Conservation (phyloP, 2,888 invertebrate species). For the Platycheirus rosarum region DNA sequence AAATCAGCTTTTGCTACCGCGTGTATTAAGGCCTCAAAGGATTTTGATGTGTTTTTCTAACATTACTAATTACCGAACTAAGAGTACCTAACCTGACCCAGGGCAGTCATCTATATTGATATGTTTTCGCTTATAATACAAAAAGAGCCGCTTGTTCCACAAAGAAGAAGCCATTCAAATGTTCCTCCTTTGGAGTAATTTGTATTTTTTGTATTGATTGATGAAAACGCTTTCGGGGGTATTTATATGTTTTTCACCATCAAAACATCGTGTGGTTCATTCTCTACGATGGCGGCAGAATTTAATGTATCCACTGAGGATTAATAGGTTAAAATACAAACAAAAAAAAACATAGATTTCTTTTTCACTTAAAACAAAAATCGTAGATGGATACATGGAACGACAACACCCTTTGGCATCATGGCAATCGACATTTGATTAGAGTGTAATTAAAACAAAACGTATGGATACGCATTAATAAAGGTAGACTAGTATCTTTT, state of each 20-base stretch:
- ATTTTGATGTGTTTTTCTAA: constrained; percentile 4
- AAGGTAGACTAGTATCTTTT: no score
- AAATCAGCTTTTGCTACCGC: constrained; percentile 28
- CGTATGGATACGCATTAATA: constrained; percentile 39
- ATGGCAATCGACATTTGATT: constrained; percentile 70
- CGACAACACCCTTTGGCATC: constrained; percentile 56
- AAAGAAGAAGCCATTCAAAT: constrained; percentile 12
- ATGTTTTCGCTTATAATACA: background rate
- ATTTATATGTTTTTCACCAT: constrained; percentile 42
- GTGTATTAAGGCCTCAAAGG: constrained; percentile 27
- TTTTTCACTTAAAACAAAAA: constrained; percentile 36
- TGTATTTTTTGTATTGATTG: constrained; percentile 66
- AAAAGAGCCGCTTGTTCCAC: constrained; percentile 5
- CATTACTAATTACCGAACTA: constrained; percentile 53
- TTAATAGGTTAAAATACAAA: constrained; percentile 29
- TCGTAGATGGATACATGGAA: constrained; percentile 24
- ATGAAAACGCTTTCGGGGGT: constrained; percentile 64
- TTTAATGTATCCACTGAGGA: constrained; percentile 37
- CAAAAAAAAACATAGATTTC: constrained; percentile 20
- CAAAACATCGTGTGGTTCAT: background rate
- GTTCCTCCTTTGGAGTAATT: constrained; percentile 39
- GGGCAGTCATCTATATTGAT: constrained; percentile 26
- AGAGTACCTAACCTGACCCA: constrained; percentile 54
- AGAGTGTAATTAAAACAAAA: constrained; percentile 70
- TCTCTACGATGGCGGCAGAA: constrained; percentile 4